Percentiles rank a stretch among this genome's conserved stretches.
phyloP scores from a whole-genome alignment of 2,888 invertebrate species.

The Tipula unca region DNA sequence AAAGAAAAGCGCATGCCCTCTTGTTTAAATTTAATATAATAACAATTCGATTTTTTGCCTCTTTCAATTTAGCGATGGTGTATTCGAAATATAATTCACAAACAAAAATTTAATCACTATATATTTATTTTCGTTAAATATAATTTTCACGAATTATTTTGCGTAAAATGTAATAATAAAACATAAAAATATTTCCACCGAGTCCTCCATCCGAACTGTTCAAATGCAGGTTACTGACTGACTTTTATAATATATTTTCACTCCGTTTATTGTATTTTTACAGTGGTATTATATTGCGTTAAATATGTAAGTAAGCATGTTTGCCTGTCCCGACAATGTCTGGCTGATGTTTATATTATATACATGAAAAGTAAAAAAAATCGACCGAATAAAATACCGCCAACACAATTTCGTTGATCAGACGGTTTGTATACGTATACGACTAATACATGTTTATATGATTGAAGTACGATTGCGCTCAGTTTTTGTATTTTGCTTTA shows the following conservation, averaged over 20 bases:
- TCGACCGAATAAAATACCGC: slow-evolving; percentile 19
- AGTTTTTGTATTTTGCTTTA: background rate
- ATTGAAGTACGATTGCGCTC: slow-evolving; percentile 17
- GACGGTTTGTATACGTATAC: slow-evolving; percentile 16
- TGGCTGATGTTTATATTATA: slow-evolving; percentile 17
- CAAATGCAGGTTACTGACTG: slow-evolving; percentile 19
- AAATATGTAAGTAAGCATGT: slow-evolving; percentile 8
- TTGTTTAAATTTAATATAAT: background rate
- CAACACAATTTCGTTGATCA: slow-evolving; percentile 18
- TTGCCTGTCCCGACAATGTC: slow-evolving; percentile 19
- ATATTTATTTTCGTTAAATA: background rate
- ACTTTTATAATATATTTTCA: background rate
- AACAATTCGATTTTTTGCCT: background rate
- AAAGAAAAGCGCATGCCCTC: background rate
- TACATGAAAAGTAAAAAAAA: background rate
- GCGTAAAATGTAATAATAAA: background rate
- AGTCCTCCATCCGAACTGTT: background rate
- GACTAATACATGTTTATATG: background rate
- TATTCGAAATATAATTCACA: background rate
- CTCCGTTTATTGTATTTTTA: background rate
- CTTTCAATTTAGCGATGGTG: background rate
- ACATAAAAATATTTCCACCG: background rate
- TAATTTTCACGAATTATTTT: background rate
- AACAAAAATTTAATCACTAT: background rate
- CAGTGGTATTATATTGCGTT: slow-evolving; percentile 4